These are phyloP conservation scores for Anoura caudifer DNA, from an alignment of 2,113 vertebrate species.

Conservation along the genomic window DNA sequence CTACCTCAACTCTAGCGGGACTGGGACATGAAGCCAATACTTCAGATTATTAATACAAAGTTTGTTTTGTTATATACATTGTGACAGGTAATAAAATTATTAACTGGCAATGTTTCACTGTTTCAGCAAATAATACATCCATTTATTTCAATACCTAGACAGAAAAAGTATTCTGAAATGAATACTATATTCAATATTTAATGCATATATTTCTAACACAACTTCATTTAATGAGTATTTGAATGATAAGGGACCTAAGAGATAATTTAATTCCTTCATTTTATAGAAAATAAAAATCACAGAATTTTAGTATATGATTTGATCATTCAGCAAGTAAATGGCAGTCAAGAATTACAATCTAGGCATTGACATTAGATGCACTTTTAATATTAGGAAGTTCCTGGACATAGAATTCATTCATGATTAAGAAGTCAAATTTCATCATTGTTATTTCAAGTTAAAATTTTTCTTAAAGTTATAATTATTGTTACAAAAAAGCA, in stretches of 20 bases:
- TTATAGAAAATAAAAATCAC: background rate
- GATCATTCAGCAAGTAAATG: background rate
- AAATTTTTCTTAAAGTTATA: constrained; percentile 43
- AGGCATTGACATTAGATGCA: background rate
- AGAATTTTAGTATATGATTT: background rate
- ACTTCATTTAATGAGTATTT: background rate
- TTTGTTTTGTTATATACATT: background rate
- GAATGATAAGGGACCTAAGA: background rate
- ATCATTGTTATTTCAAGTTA: background rate
- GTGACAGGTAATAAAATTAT: background rate
- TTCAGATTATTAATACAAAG: background rate
- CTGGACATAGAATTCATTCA: background rate
- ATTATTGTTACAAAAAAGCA: background rate
- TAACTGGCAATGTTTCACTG: background rate
- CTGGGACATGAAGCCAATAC: background rate
- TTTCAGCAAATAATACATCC: background rate
- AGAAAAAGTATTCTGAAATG: constrained; percentile 25
- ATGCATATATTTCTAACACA: constrained; percentile 11
- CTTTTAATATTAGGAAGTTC: background rate
- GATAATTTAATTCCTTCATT: constrained; percentile 38
- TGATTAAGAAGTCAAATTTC: background rate
- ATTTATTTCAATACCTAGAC: constrained; percentile 17
- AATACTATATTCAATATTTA: background rate
- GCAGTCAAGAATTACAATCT: background rate
- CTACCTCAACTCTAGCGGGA: background rate